Evolutionary conservation across 2,888 invertebrate species (phyloP), one percentile per base, ranked within the genome.

Genomic region (Ectropis crepuscularia): DNA sequence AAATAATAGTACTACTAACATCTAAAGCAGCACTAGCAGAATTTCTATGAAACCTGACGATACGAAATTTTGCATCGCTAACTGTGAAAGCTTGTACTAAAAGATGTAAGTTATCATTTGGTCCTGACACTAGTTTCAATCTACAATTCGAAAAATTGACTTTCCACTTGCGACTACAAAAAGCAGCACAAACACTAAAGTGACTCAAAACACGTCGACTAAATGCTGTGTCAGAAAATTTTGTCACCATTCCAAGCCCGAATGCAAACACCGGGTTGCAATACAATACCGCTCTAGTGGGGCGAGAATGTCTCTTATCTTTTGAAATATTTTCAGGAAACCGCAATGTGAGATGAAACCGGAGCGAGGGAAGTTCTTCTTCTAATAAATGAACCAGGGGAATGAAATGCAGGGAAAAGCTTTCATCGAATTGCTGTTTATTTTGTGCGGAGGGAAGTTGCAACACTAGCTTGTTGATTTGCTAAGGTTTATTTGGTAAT

Each of bases 261-360:
- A 42, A 53, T 58, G 50, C 50, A 59, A 59, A 55, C 55, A 36
- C 45, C 45, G 39, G 28, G 57, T 49, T 65, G 51, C 62, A 59
- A 59, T 36, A 63, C 57, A 66, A 63, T 57, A 51, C 51, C 49
- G 28, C 46, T 12, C 41, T 9, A 59, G 45, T 53, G 41, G 57
- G 55, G 53, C 59, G 62, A 53, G 45, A 59, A 63, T 43, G 55
- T 57, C 58, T 62, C 58, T 62, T 65, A 55, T 60, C 65, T 61
- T 48, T 53, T 50, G 59, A 68, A 58, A 57, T 63, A 58, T 63
- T 64, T 63, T 67, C 68, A 65, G 69, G 69, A 69, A 71, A 65
- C 64, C 60, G 63, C 51, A 41, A 55, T 59, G 45, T 48, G 69
- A 66, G 69, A 61, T 69, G 68, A 61, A 68, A 55, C 55, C 49